phyloP scores from a whole-genome alignment of 92 coral and sea anemone genomes.

The Anthopleura xanthogrammica region DNA sequence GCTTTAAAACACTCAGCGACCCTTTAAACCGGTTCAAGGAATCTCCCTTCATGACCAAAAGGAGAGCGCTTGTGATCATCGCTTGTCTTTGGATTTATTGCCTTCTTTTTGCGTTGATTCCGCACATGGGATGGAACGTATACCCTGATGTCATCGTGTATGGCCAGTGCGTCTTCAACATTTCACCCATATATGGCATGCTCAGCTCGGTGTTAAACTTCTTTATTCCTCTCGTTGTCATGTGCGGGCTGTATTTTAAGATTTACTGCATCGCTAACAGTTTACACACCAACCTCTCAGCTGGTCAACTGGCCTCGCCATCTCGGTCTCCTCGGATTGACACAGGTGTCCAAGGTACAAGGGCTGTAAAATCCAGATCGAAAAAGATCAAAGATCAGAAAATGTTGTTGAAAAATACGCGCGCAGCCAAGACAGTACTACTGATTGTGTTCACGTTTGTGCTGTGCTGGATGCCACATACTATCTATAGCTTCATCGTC shows the following conservation, averaged over 20 bases:
- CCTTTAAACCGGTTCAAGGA: conserved; percentile 57
- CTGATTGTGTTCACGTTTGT: conserved; percentile 41
- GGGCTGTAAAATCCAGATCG: background rate
- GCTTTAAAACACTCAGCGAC: conserved; percentile 57
- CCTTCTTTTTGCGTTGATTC: conserved; percentile 62
- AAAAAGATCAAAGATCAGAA: conserved; percentile 4
- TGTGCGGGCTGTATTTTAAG: conserved; percentile 56
- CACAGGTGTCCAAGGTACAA: background rate
- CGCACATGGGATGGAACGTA: conserved; percentile 70
- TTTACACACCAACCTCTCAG: background rate
- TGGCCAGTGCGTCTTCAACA: conserved; percentile 50
- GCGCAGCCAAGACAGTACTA: conserved; percentile 42
- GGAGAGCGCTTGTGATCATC: conserved; percentile 39
- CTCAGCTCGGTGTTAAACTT: conserved; percentile 69
- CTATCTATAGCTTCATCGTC: conserved; percentile 31
- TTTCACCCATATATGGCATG: conserved; percentile 49
- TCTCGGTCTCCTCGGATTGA: conserved; percentile 1
- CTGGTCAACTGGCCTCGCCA: conserved; percentile 1
- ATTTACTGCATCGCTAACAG: conserved; percentile 47
- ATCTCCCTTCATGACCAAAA: conserved; percentile 63
- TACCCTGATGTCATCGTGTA: conserved; percentile 4
- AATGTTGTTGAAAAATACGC: conserved; percentile 24
- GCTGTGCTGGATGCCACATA: conserved; percentile 45
- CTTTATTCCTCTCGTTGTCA: conserved; percentile 56
- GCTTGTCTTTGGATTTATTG: conserved; percentile 64